phyloP scores from a whole-genome alignment of 2,797 vertebrate genomes.

The Melanotaenia boesemani region DNA sequence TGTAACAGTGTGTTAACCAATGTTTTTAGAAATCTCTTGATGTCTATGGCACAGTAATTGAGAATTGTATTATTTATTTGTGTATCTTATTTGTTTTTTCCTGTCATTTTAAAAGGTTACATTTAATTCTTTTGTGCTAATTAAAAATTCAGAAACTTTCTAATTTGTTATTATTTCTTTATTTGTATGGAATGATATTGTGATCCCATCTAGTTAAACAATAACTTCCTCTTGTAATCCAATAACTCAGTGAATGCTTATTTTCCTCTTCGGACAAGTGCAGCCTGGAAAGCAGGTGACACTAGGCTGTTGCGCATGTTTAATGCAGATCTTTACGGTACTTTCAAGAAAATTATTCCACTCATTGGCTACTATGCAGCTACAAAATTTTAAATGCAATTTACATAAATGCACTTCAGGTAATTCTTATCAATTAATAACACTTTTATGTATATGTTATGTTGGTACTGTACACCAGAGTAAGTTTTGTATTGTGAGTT shows the following conservation, averaged over 20 bases:
- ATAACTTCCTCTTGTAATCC: not conserved
- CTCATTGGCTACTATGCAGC: not conserved
- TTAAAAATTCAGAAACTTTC: not conserved
- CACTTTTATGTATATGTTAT: not conserved
- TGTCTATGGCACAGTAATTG: not conserved
- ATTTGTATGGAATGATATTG: not conserved
- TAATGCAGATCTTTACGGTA: slow-evolving; percentile 9
- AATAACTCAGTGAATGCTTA: not conserved
- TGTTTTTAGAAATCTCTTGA: not conserved
- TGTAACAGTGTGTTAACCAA: not conserved
- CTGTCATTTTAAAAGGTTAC: too few relatives aligned
- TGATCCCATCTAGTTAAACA: not conserved
- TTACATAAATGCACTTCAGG: not conserved
- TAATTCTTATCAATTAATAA: not conserved
- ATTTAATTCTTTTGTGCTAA: not conserved
- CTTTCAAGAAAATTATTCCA: not conserved
- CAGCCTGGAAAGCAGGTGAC: not conserved
- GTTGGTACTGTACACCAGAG: not conserved
- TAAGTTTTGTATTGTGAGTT: rapidly evolving
- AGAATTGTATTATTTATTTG: not conserved
- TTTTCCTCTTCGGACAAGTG: not conserved
- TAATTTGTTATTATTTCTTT: not conserved
- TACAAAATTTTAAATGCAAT: not conserved
- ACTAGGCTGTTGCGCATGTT: slow-evolving; percentile 17
- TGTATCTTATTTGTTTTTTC: not conserved